phyloP scores from a whole-genome alignment of 1,140 invertebrate genomes.

The Calephelis nemesis region DNA sequence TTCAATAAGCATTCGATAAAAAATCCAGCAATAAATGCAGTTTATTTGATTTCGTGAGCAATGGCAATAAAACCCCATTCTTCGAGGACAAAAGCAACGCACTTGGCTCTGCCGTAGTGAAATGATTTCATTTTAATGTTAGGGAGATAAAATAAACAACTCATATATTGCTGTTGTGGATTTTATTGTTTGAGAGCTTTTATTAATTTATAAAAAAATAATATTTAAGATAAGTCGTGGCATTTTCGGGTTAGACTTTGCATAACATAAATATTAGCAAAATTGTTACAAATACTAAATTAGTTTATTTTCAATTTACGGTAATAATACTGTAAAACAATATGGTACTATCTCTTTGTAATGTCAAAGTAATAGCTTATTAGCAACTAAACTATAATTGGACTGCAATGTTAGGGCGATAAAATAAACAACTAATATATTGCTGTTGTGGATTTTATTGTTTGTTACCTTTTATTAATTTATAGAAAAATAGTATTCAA shows the following conservation, averaged over 20 bases:
- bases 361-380: too few species aligned
- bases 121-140: slow-evolving; percentile 7
- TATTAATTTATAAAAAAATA: too few species aligned
- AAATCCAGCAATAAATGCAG: slow-evolving; percentile 61
- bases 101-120: slow-evolving; percentile 20
- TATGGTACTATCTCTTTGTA: too few species aligned
- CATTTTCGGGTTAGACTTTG: too few species aligned
- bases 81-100: slow-evolving; percentile 55
- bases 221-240: too few species aligned
- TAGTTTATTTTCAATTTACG: too few species aligned
- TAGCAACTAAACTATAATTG: too few species aligned
- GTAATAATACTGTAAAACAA: too few species aligned
- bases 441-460: not conserved
- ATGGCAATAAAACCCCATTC: slow-evolving; percentile 63
- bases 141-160: not conserved
- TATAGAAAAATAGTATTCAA: too few species aligned
- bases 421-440: not conserved
- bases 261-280: too few species aligned
- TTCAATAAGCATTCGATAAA: slow-evolving; percentile 57
- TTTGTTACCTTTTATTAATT: not conserved
- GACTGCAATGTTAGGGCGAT: too few species aligned
- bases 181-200: not conserved
- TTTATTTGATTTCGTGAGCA: slow-evolving; percentile 61
- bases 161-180: not conserved
- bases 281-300: too few species aligned